These are phyloP conservation scores for Ceratina australensis DNA, from an alignment of 1,140 invertebrate genomes.

Conservation along the genomic window DNA sequence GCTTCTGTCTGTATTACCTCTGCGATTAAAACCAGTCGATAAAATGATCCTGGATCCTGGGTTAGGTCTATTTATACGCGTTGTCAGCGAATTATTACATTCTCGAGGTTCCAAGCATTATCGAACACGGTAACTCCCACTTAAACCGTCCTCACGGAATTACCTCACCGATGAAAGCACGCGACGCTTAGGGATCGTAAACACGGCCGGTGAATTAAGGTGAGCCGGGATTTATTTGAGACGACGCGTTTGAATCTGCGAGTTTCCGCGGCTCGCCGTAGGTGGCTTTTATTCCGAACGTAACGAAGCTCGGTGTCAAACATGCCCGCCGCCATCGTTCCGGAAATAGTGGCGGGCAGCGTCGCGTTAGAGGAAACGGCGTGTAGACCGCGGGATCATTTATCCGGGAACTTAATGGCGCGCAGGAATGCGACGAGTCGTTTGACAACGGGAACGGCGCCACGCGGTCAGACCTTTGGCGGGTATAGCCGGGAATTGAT, in stretches of 20 bases:
- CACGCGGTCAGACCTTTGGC: constrained; percentile 31
- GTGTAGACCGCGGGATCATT: constrained; percentile 63
- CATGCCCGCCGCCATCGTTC: constrained; percentile 30
- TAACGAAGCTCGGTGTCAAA: constrained; percentile 41
- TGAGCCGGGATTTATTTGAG: background rate
- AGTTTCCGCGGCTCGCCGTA: constrained; percentile 52
- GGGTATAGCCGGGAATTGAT: constrained; percentile 54
- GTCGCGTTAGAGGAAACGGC: constrained; percentile 42
- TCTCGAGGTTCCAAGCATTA: too few relatives aligned
- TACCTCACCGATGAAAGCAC: background rate
- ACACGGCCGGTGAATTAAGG: background rate
- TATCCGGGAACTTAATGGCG: constrained; percentile 65
- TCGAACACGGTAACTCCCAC: background rate
- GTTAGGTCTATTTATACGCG: too few relatives aligned
- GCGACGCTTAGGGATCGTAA: background rate
- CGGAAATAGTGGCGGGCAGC: constrained; percentile 55
- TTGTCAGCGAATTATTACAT: too few relatives aligned
- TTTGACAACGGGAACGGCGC: constrained; percentile 59
- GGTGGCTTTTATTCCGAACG: constrained; percentile 55
- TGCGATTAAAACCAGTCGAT: too few relatives aligned
- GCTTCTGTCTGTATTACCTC: too few relatives aligned
- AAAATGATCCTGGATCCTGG: too few relatives aligned
- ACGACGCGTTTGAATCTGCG: background rate
- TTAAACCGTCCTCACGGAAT: background rate
- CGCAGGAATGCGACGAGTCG: constrained; percentile 43